phyloP scores from a whole-genome alignment of 2,113 vertebrate species.

The Telmatochromis sp. region DNA sequence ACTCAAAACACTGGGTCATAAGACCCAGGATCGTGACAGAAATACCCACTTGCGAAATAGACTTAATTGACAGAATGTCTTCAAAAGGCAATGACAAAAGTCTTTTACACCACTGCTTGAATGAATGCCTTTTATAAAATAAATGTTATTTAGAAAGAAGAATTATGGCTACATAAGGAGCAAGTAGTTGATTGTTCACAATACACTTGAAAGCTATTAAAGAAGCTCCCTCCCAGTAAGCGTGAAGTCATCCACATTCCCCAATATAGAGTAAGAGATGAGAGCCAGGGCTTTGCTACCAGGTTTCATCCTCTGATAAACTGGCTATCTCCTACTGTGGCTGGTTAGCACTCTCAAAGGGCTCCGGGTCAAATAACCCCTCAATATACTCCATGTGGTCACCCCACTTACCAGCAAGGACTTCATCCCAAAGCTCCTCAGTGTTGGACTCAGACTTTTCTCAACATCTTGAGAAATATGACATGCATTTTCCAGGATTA shows the following conservation, averaged over 20 bases:
- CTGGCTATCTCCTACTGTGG: background rate
- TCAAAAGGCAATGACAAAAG: background rate
- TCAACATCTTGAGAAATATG: background rate
- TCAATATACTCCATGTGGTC: background rate
- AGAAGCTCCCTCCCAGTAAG: fast-evolving
- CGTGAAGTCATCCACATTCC: background rate
- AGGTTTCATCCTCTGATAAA: background rate
- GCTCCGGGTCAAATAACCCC: background rate
- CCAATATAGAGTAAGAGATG: background rate
- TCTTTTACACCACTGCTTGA: background rate
- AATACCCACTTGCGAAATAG: background rate
- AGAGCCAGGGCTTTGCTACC: background rate
- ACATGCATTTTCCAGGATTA: background rate
- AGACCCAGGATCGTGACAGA: background rate
- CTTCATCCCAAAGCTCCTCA: background rate
- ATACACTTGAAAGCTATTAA: background rate
- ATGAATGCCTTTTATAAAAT: background rate
- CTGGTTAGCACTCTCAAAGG: background rate
- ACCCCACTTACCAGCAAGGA: background rate
- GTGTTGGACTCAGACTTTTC: background rate
- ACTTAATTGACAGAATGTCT: background rate
- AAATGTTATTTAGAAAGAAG: background rate
- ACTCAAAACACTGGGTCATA: too few relatives aligned
- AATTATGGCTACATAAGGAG: background rate
- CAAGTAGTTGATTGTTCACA: background rate